Conservation (phyloP, 30 jellyfish, hydroid and myxozoan species). For the Cassiopea andromeda region DNA sequence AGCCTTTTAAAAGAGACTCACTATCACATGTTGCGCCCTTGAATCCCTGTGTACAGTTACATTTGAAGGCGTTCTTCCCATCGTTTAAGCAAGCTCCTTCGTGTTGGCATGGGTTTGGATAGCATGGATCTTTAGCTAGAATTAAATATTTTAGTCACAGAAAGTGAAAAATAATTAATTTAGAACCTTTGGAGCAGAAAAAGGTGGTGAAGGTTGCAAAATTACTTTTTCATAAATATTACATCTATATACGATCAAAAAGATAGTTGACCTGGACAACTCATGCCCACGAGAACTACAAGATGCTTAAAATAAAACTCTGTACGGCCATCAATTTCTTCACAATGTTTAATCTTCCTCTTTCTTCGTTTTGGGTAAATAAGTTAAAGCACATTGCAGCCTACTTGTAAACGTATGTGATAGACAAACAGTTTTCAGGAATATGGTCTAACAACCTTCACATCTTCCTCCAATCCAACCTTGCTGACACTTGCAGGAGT, state of each 20-base stretch:
- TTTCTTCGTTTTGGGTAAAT: too few species aligned
- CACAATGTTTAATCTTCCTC: too few species aligned
- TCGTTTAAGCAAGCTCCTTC: constrained; percentile 74
- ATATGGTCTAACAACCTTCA: constrained; percentile 60
- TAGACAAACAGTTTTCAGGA: not conserved
- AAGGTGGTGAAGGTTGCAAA: too few species aligned
- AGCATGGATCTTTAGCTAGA: constrained; percentile 90
- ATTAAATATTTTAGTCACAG: not conserved
- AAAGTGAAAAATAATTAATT: too few species aligned
- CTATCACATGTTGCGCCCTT: constrained; percentile 90
- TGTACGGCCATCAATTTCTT: too few species aligned
- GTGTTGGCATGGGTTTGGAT: constrained; percentile 93
- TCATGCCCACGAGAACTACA: too few species aligned
- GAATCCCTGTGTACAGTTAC: constrained; percentile 95
- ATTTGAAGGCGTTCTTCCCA: constrained; percentile 73
- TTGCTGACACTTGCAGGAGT: constrained; percentile 76
- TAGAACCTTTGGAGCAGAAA: too few species aligned
- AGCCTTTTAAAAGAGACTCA: constrained; percentile 31
- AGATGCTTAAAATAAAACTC: too few species aligned
- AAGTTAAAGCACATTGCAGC: not conserved
- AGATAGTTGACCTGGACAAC: too few species aligned
- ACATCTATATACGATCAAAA: too few species aligned
- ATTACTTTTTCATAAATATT: too few species aligned
- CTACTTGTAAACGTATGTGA: too few species aligned
- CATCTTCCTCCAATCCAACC: constrained; percentile 92